These are phyloP conservation scores for Furcula furcula DNA, from an alignment of 2,888 invertebrate species.

Conservation along the genomic window DNA sequence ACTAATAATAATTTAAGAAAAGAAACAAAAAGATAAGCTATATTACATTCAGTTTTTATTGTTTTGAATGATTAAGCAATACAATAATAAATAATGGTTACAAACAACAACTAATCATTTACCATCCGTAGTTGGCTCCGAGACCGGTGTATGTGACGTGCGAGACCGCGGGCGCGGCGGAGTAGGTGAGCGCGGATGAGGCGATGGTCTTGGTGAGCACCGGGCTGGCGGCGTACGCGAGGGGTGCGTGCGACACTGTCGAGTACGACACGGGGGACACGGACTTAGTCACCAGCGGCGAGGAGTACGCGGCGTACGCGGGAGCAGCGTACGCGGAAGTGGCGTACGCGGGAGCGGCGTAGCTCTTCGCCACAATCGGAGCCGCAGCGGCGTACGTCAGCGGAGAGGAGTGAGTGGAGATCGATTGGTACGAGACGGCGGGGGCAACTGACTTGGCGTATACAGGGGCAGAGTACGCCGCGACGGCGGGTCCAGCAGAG, in stretches of 20 bases:
- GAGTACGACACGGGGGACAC: conserved; percentile 47
- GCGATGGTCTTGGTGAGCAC: conserved; percentile 52
- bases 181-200: conserved; percentile 61
- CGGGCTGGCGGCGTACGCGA: conserved; percentile 39
- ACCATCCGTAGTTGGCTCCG: conserved; percentile 73
- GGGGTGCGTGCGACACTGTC: conserved; percentile 48
- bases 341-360: too few relatives aligned
- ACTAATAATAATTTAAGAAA: too few relatives aligned
- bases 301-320: conserved; percentile 57
- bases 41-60: too few relatives aligned
- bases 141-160: conserved; percentile 84
- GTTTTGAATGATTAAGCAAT: too few relatives aligned
- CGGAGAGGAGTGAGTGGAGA: conserved; percentile 25
- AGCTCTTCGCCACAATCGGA: conserved; percentile 27
- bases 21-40: too few relatives aligned
- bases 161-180: conserved; percentile 83
- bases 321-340: too few relatives aligned
- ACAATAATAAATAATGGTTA: background rate
- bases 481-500: conserved; percentile 32
- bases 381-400: conserved; percentile 39
- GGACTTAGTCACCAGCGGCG: conserved; percentile 35
- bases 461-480: conserved; percentile 32
- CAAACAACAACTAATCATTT: conserved; percentile 26
- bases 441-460: conserved; percentile 42
- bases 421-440: conserved; percentile 6